These are phyloP conservation scores for Ornithorhynchus anatinus DNA, from an alignment of 2,113 vertebrate genomes.

Conservation along the genomic window DNA sequence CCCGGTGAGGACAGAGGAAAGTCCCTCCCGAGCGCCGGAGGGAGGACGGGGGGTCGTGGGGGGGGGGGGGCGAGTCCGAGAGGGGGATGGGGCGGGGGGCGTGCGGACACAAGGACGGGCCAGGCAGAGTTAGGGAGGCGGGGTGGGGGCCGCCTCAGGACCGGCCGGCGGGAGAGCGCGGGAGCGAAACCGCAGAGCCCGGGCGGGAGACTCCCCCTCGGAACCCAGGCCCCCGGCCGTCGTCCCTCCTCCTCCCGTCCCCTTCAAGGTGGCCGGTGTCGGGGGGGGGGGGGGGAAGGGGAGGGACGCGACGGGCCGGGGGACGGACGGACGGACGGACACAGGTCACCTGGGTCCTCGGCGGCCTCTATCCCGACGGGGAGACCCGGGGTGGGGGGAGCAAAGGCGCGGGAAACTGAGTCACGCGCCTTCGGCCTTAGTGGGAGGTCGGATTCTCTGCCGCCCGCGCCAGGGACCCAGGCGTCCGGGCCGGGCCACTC, in stretches of 20 bases:
- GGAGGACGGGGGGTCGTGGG: not conserved
- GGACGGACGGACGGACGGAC: slow-evolving; percentile 41
- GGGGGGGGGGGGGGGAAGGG: slow-evolving; percentile 15
- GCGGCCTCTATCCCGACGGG: slow-evolving; percentile 9
- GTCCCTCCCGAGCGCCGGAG: too few species aligned
- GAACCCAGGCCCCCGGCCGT: not conserved
- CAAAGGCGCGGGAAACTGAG: slow-evolving; percentile 43
- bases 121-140: slow-evolving; percentile 36
- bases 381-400: slow-evolving; percentile 52
- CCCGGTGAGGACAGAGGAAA: not conserved
- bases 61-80: not conserved
- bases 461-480: slow-evolving; percentile 33
- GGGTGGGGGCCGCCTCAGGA: too few species aligned
- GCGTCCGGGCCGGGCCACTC: slow-evolving; percentile 44
- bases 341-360: slow-evolving; percentile 36
- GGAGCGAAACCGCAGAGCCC: not conserved
- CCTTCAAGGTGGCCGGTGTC: too few species aligned
- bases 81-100: slow-evolving; percentile 8
- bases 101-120: slow-evolving; percentile 53
- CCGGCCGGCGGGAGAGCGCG: slow-evolving; percentile 10
- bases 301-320: slow-evolving; percentile 34
- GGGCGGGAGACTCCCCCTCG: too few species aligned
- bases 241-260: not conserved
- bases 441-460: too few species aligned
- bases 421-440: too few species aligned